Base-by-base conservation (phyloP, 2,797 vertebrate species). In the Microctenopoma stevenorrisi region DNA sequence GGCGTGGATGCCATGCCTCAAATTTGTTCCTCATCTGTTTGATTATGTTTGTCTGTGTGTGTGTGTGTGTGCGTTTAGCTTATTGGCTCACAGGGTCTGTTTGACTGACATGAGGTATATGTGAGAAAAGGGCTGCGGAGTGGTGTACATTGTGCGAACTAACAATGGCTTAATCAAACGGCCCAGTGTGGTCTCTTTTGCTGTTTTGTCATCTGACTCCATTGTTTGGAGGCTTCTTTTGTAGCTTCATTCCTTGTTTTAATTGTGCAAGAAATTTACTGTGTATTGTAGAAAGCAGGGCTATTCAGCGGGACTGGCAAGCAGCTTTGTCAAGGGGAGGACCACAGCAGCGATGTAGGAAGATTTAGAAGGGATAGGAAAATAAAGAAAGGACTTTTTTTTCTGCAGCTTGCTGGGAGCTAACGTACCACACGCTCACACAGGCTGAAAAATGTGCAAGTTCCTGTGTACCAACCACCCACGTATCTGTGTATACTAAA, bases 221-320 rank as follows among this genome's bases (percentile, higher is more conserved):
- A 92, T 95, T 94, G 93, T 94, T 92, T 87, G 86, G 73, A 82
- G 83, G 69, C 80, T 82, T 81, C 89, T 92, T 94, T 93, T 93
- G 92, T 93, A 84, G 88, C 85, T 90, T 92, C 89, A 88, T 85
- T 91, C 88, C 88, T 90, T 91, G 85, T 93, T 92, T 92, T 92
- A 91, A 90, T 93, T 94, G 93, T 94, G 91, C 84, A 80, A 81
- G 91, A 94, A 93, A 93, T 93, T 92, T 93, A 94, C 93, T 93
- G 93, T 93, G 93, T 89, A 94, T 94, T 94, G 92, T 93, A 91
- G 83, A 85, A 88, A 85, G 86, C 76, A 58, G 81, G 88, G 76
- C 92, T 76, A 91, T 94, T 95, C 92, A 94, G 85, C 76, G 79
- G 71, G 76, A 86, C 87, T 90, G 91, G 81, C 87, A 90, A 91